Conservation (phyloP, 2,888 invertebrate species). For the Crocallis elinguaria region DNA sequence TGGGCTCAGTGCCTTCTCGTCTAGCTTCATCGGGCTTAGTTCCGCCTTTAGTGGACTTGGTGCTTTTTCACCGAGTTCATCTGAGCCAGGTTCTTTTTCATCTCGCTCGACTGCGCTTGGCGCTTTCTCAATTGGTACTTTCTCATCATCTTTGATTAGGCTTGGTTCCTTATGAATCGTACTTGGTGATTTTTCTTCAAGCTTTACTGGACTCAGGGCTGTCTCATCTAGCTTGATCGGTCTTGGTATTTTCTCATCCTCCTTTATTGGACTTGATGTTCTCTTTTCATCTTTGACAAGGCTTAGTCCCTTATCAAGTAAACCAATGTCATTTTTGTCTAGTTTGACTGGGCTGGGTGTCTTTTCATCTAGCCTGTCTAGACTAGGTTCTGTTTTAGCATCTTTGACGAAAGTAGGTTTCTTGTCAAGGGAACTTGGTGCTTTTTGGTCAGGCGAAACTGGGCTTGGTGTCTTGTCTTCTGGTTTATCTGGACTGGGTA, state of each 20-base stretch:
- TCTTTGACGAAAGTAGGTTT: background rate
- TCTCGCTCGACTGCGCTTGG: background rate
- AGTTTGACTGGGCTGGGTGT: background rate
- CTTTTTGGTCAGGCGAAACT: conserved; percentile 12
- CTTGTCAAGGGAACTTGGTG: background rate
- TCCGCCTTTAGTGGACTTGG: too few species aligned
- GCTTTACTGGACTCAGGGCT: background rate
- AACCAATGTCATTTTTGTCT: background rate
- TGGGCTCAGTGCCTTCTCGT: background rate
- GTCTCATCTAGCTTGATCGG: background rate
- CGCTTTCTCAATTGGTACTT: too few species aligned
- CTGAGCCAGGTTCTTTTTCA: background rate
- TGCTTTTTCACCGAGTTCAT: background rate
- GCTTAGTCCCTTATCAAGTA: background rate
- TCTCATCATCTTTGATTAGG: too few species aligned
- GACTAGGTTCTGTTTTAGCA: background rate
- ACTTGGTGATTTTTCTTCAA: background rate
- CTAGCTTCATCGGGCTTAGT: too few species aligned
- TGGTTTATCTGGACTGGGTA: conserved; percentile 11
- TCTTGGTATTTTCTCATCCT: background rate
- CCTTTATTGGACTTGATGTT: background rate
- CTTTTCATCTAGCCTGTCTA: conserved; percentile 1
- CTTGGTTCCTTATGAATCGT: background rate
- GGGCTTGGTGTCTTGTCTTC: conserved; percentile 14
- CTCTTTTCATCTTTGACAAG: background rate